Evolutionary conservation across 2,797 vertebrate species (phyloP), one percentile per base, ranked within the genome.

Genomic region (Iguana delicatissima): DNA sequence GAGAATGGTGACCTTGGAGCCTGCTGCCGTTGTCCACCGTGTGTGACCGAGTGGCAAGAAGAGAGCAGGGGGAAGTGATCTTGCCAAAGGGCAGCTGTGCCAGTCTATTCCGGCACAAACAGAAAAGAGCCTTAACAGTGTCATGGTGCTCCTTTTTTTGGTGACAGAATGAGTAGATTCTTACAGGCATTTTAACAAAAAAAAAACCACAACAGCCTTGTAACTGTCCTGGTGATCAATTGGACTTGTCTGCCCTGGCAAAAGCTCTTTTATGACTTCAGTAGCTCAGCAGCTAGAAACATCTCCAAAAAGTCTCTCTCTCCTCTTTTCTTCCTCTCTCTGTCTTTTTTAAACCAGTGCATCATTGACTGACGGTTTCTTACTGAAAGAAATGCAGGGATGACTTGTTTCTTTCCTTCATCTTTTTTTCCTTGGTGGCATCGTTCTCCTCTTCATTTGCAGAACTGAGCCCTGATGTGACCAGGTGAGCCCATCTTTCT

Each of bases 151-250:
- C 64, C 22, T 67, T 26, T 67, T 26, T 67, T 26, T 2, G 64
- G 55, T 57, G 55, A 67, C 64, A 69, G 24, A 85, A 85, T 64
- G n/a, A n/a, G n/a, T 13, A 50, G 92, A 73, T 89, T 35, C 87
- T 87, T 72, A 38, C 76, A 62, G 16, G 89, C 93, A 87, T 92
- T 59, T 18, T 59, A 59, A 18, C 16, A 57, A 59, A 18, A 69
- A 9, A 87, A 1, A 42, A 46, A 46, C 0, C 42, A 46, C 86
- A 26, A 69, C 62, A 90, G 80, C 67, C 35, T 84, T 83, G 59
- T 67, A 93, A 8, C 89, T 85, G 76, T 91, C 91, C 88, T 74
- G 42, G 52, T 94, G 92, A 95, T 95, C 84, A 91, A 46, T 92
- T 84, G 92, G 69, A 1, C 0, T 80, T 91, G 87, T 35, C 86